Base-by-base conservation (phyloP, 2,888 invertebrate genomes). In the Antitype chi region DNA sequence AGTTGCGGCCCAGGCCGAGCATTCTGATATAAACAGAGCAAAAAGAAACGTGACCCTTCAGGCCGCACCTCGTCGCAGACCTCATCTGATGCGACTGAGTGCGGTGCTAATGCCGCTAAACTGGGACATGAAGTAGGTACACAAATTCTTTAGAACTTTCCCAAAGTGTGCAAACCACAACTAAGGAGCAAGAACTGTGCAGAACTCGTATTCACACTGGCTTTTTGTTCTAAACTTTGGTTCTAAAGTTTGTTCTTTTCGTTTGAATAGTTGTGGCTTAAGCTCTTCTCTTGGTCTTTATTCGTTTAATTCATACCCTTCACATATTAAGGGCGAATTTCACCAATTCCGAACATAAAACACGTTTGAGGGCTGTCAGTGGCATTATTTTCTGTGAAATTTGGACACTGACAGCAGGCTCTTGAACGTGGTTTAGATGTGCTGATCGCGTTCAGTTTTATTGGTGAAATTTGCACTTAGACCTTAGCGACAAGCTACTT, bases 81-180 rank as follows among this genome's bases (percentile, higher is more conserved):
- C 2, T 23, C 23, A 1, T 8, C n/a, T n/a, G 38, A 38, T 38
- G 6, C 38, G 38, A 38, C 6, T n/a, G n/a, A 38, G 4, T 6
- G 38, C 6, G 38, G 38, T 8, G 0, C 43, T 43, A 9, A 43
- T 43, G 43, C 43, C 9, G 9, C 43, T 13, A 5, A 11, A 60
- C 28, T 47, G 15, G 43, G 7, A 17, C n/a, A 63, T 28, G 9
- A 78, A 25, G 4, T 32, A 32, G 1, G 11, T 57, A 57, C 23
- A 57, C 23, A 1, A 13, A 63, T 63, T 64, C 55, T 81, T 25
- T 32, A 53, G 15, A 81, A 74, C 53, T 66, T 53, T 60, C 5
- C 8, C 15, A 23, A 74, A 74, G 52, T 53, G 52, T 47, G 28
- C 9, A 25, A 66, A 66, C 64, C 81, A 81, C 81, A 53, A 20